Base-by-base conservation (phyloP, 2,797 vertebrate species). In the Myiotriccus ornatus region DNA sequence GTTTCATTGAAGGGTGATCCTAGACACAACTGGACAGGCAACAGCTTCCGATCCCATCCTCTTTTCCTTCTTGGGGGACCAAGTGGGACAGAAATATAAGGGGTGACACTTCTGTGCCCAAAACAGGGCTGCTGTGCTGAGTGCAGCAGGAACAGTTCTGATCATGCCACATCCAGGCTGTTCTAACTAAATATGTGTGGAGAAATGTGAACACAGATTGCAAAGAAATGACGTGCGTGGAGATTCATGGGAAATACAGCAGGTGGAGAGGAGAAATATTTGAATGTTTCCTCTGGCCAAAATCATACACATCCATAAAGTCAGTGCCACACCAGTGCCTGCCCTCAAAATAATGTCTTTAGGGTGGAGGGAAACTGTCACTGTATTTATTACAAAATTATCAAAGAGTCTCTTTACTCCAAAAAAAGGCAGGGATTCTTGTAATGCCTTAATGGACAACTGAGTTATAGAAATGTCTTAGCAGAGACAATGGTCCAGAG, bases 351-450 rank as follows among this genome's bases (percentile, higher is more conserved):
- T 46, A 88, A 78, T 46, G 43, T 24, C 17, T 43, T 71, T 43
- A 88, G 39, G 59, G 50, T 32, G 1, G 0, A 87, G 46, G 62
- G 46, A 89, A 87, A 87, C 53, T 39, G 70, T 34, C 0, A 1
- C 35, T 81, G 60, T 60, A 67, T 65, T 90, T 90, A 60, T 46
- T 55, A 77, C 49, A 91, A 57, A 56, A 76, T 56, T 32, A 91
- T 49, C 67, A 73, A 87, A 87, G 82, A 34, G 52, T 67, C 7
- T 3, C 7, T 3, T 64, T 80, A 70, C 34, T 84, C 30, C 32
- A 87, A n/a, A 89, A 80, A 70, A 88, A 91, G 62, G 56, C 59
- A 89, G 76, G 60, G 50, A 57, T 86, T 62, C 56, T 94, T 68
- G 43, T 32, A 34, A 49, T 37, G 65, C 44, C 49, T 89, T 90